phyloP scores from a whole-genome alignment of 2,888 invertebrate species.

The Nymphalis polychloros region DNA sequence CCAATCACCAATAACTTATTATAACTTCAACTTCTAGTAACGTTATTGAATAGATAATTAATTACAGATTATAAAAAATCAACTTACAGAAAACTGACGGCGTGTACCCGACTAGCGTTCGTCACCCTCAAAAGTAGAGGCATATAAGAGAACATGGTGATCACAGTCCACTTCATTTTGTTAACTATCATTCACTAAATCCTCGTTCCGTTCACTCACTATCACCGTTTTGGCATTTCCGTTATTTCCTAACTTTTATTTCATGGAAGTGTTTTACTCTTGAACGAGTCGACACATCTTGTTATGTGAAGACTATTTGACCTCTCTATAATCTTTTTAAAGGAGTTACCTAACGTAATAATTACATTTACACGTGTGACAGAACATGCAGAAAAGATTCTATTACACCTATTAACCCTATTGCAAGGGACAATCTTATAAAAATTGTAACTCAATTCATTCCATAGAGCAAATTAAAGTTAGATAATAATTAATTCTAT shows the following conservation, averaged over 20 bases:
- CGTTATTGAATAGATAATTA: not conserved
- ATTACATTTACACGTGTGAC: slow-evolving; percentile 36
- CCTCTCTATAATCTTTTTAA: slow-evolving; percentile 40
- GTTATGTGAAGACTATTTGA: slow-evolving; percentile 31
- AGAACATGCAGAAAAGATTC: slow-evolving; percentile 35
- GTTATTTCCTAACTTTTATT: slow-evolving; percentile 1
- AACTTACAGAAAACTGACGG: slow-evolving; percentile 72
- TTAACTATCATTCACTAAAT: slow-evolving; percentile 44
- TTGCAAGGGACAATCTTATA: slow-evolving; percentile 23
- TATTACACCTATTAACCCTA: slow-evolving; percentile 19
- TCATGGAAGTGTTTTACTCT: not conserved
- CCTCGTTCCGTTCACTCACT: slow-evolving; percentile 22
- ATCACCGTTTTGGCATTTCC: slow-evolving; percentile 36
- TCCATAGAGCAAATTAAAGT: too few relatives aligned
- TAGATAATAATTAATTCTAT: too few relatives aligned
- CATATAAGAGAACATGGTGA: slow-evolving; percentile 46
- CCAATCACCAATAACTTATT: too few relatives aligned
- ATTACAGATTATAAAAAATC: not conserved
- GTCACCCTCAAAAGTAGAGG: slow-evolving; percentile 45
- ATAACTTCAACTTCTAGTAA: too few relatives aligned
- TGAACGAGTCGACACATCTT: slow-evolving; percentile 25
- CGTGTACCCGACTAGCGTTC: slow-evolving; percentile 63
- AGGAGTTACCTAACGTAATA: slow-evolving; percentile 39
- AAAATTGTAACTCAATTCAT: not conserved
- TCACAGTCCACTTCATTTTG: slow-evolving; percentile 42